Evolutionary conservation across 2,113 vertebrate species (phyloP).

Genomic region (Otocyon megalotis): DNA sequence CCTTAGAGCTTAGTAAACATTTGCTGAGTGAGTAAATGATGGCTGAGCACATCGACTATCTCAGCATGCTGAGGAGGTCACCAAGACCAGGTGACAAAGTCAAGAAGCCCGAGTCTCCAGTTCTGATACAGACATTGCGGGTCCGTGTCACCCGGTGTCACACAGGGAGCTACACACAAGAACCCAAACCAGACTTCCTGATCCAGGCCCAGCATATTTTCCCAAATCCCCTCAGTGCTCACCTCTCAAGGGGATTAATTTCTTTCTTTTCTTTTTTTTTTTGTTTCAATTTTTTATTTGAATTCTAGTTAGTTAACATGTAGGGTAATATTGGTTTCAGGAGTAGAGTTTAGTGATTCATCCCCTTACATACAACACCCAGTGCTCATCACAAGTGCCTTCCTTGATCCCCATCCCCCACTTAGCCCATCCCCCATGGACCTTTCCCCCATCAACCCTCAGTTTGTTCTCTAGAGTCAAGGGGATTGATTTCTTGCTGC

Average conservation of each 20-base stretch:
- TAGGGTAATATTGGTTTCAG: neutral
- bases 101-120: rapidly evolving
- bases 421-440: too few species aligned
- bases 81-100: neutral
- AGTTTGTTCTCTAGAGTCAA: neutral
- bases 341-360: neutral
- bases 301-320: neutral
- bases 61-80: rapidly evolving
- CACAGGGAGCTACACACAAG: rapidly evolving
- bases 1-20: rapidly evolving
- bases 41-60: rapidly evolving
- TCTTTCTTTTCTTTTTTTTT: neutral
- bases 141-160: rapidly evolving
- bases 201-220: too few species aligned
- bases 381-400: neutral
- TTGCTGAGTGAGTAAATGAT: neutral
- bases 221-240: neutral
- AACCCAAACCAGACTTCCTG: neutral
- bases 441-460: neutral
- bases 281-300: neutral
- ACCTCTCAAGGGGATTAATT: neutral
- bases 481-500: neutral
- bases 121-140: neutral
- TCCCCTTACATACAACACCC: neutral
- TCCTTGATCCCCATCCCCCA: neutral